Evolutionary conservation across 2,888 invertebrate species (phyloP), one percentile per base, ranked within the genome.

Genomic region (Sceliomorpha sp.): DNA sequence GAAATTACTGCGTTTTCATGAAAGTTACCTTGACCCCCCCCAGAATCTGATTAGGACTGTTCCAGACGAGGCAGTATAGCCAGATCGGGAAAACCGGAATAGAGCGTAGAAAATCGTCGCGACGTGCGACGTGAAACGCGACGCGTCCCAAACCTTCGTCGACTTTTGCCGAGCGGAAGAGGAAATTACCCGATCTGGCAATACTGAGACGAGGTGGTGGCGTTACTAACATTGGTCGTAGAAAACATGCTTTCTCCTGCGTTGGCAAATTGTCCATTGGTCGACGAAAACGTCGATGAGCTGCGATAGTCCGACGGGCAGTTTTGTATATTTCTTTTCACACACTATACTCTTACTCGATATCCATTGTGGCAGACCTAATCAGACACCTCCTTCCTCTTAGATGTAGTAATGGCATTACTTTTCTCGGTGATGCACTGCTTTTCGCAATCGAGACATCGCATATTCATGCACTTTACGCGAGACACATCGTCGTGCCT

Each of bases 31-130:
- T 72, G 69, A 81, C 71, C 79, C 60, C 79, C 82, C 72, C 75
- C 78, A 79, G 76, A 85, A 85, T 87, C 88, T 88, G 88, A 88
- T 88, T 88, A 87, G 88, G 88, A 87, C 86, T 88, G 88, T 88
- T 88, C 88, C 88, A 88, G 88, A 87, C 85, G 74, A 79, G 34
- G 50, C 60, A 51, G 68, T 56, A 40, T 55, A 24, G 68, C 56
- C 62, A 44, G 60, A 67, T 50, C 42, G 42, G 17, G 20, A 29
- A 29, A n/a, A n/a, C n/a, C n/a, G n/a, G n/a, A n/a, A n/a, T n/a
- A n/a, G n/a, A n/a, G n/a, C n/a, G n/a, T n/a, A n/a, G n/a, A n/a
- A n/a, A n/a, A n/a, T n/a, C n/a, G n/a, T n/a, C n/a, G n/a, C n/a
- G n/a, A n/a, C n/a, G n/a, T n/a, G n/a, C n/a, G n/a, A n/a, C n/a